phyloP scores from a whole-genome alignment of 2,797 vertebrate species.

The Poeciliopsis paucimaculata region DNA sequence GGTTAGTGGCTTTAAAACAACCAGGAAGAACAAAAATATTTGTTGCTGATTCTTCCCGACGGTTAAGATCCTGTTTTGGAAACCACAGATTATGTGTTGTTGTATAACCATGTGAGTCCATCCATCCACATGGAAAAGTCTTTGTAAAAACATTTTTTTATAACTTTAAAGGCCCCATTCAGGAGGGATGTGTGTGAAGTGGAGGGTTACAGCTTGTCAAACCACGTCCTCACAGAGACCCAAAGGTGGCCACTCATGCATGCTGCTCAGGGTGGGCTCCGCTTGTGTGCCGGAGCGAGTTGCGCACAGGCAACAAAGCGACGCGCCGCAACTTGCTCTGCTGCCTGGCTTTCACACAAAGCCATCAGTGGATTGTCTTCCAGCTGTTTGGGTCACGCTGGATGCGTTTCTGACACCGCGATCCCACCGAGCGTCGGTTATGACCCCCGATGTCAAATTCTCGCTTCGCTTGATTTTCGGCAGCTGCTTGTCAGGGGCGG shows the following conservation, averaged over 20 bases:
- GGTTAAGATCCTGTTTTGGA: constrained; percentile 65
- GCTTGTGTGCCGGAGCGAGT: constrained; percentile 4
- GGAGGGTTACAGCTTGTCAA: neutral
- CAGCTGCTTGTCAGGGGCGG: neutral
- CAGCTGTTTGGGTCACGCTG: constrained; percentile 34
- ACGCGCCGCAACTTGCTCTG: constrained; percentile 68
- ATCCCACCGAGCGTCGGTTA: no score
- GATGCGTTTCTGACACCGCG: neutral
- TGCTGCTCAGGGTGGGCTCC: constrained; percentile 19
- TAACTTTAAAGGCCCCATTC: neutral
- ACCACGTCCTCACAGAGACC: neutral
- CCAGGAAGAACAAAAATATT: constrained; percentile 39
- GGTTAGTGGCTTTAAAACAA: constrained; percentile 3
- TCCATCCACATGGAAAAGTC: neutral
- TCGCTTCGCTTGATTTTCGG: neutral
- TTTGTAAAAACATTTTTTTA: neutral
- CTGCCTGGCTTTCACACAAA: constrained; percentile 26
- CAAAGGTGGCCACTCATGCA: neutral
- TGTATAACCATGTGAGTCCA: constrained; percentile 2
- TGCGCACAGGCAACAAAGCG: constrained; percentile 12
- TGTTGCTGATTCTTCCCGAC: constrained; percentile 39
- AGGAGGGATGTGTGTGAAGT: neutral
- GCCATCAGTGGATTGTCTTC: constrained; percentile 19
- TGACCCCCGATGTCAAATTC: neutral
- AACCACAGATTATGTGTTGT: constrained; percentile 26